Base-by-base conservation (phyloP, 2,797 vertebrate species). In the Coluber constrictor region DNA sequence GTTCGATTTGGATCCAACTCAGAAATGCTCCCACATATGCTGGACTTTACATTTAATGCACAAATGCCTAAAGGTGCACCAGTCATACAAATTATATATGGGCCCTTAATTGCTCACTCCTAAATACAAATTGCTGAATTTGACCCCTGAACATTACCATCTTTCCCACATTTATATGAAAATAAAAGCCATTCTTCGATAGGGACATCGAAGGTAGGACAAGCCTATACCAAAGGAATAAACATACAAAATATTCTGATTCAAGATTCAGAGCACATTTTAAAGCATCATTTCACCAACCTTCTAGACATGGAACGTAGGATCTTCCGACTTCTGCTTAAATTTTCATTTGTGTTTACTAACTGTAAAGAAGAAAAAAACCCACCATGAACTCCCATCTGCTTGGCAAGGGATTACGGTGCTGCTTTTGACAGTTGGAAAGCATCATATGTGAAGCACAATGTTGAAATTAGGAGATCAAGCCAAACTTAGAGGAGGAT, bases 261-360 rank as follows among this genome's bases (percentile, higher is more conserved):
- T 37, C 29, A 74, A 56, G n/a, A 56, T 29, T 37, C 29, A 57
- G 66, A 57, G 15, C 66, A 25, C 7, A 5, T 1, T 23, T 18
- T 88, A 29, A 43, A 0, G 0, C 12, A 12, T 11, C 4, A 37
- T 93, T 20, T 60, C 87, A 97, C 98, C 98, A 96, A 99, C 99
- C 98, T 98, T 60, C 99, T 98, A 23, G 99, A 99, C 98, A 99
- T 99, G 0, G 98, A 96, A 11, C 98, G 98, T 0, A 99, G 98
- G 93, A 99, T 98, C 96, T 99, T 99, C 74, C 98, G 98, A 93
- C 98, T 99, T 96, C 97, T 98, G 96, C 98, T 99, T 93, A 99
- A 98, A 96, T 99, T 99, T 96, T 99, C 99, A 92, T 98, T 98
- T 16, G 99, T 99, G 88, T 98, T 98, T 92, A 98, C 98, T 97